These are phyloP conservation scores for Protonemura montana DNA, from an alignment of 2,888 invertebrate genomes.

Conservation along the genomic window DNA sequence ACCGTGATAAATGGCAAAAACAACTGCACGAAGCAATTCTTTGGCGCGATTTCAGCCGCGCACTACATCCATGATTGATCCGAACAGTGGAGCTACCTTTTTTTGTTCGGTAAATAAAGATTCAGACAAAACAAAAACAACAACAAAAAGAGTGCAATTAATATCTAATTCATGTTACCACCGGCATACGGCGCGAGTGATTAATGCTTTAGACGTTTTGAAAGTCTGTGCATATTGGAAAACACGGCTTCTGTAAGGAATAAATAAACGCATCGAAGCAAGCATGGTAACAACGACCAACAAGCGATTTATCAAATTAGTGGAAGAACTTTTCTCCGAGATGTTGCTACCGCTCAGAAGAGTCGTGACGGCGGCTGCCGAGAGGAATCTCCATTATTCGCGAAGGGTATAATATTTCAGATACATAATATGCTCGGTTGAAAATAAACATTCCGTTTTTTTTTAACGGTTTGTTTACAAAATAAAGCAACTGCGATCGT, in stretches of 20 bases:
- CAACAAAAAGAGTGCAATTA: not conserved
- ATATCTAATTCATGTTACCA: not conserved
- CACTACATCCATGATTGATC: not conserved
- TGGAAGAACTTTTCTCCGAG: not conserved
- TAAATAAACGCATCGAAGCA: not conserved
- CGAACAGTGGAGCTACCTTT: not conserved
- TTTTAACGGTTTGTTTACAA: not conserved
- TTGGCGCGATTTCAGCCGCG: not conserved
- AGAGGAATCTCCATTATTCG: not conserved
- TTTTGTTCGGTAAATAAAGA: not conserved
- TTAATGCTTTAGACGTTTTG: not conserved
- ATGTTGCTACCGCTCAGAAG: not conserved
- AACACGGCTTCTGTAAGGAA: conserved; percentile 25
- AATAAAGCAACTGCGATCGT: not conserved
- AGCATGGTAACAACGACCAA: not conserved
- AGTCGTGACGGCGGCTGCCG: not conserved
- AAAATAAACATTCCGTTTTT: too few relatives aligned
- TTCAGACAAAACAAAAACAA: too few relatives aligned
- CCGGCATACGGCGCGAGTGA: not conserved
- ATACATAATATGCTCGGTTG: not conserved
- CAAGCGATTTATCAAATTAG: not conserved
- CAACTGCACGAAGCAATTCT: not conserved
- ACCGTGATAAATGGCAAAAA: not conserved
- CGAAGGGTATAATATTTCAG: not conserved
- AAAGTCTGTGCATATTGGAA: not conserved